Evolutionary conservation across 2,888 invertebrate genomes (phyloP).

Genomic region (Aleiodes leptofemur): DNA sequence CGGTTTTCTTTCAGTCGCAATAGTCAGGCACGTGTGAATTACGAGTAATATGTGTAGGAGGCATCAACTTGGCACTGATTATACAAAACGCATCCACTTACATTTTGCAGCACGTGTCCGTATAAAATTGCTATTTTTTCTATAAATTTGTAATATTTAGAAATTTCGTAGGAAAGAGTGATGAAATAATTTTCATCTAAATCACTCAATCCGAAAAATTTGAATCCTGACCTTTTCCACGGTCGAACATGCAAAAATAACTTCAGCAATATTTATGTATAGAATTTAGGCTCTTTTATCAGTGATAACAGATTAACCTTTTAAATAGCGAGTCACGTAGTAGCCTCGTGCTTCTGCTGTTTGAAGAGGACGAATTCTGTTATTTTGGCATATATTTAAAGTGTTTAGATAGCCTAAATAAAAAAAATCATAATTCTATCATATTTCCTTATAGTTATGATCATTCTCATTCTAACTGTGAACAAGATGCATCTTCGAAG

Average conservation of each 20-base stretch:
- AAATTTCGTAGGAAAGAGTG: background rate
- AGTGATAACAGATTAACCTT: slow-evolving; percentile 53
- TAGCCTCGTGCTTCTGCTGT: slow-evolving; percentile 12
- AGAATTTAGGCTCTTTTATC: slow-evolving; percentile 43
- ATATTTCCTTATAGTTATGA: background rate
- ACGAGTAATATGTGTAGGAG: slow-evolving; percentile 16
- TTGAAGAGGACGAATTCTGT: slow-evolving; percentile 8
- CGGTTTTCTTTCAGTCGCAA: slow-evolving; percentile 12
- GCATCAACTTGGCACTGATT: slow-evolving; percentile 3
- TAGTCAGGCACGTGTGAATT: slow-evolving; percentile 30
- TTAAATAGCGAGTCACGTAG: slow-evolving; percentile 45
- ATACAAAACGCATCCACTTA: background rate
- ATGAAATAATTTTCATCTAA: background rate
- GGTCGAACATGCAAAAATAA: background rate
- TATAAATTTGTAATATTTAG: background rate
- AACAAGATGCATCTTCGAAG: background rate
- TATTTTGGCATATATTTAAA: background rate
- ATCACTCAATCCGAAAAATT: no score
- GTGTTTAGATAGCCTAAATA: no score
- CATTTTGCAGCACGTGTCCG: background rate
- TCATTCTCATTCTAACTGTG: background rate
- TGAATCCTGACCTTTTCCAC: background rate
- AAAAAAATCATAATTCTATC: no score
- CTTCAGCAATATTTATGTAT: background rate
- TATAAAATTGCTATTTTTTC: background rate